These are phyloP conservation scores for Laticauda colubrina DNA, from an alignment of 2,113 vertebrate species.

Conservation along the genomic window DNA sequence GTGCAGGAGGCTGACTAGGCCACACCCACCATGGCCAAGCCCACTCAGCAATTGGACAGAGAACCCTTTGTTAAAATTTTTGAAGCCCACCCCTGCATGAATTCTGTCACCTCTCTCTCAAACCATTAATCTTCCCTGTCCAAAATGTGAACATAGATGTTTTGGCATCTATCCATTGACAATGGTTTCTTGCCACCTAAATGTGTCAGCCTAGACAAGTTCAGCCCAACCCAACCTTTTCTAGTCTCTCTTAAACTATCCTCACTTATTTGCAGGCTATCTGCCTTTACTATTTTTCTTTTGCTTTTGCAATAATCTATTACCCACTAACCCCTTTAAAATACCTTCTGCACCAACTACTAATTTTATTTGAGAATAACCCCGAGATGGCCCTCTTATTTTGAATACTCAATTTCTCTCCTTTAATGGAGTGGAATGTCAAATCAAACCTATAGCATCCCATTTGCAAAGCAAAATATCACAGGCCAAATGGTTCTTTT, in stretches of 20 bases:
- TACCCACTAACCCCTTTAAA: background rate
- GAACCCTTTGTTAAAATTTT: too few species aligned
- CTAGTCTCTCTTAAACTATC: background rate
- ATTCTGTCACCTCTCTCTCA: background rate
- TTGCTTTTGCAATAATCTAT: background rate
- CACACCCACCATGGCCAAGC: too few species aligned
- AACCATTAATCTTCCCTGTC: background rate
- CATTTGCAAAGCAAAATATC: slow-evolving; percentile 40
- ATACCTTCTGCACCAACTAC: background rate
- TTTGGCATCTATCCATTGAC: background rate
- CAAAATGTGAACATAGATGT: background rate
- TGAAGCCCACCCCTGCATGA: background rate
- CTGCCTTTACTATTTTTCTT: background rate
- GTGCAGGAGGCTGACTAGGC: too few species aligned
- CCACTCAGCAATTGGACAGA: too few species aligned
- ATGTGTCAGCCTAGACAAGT: background rate
- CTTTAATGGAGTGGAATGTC: slow-evolving; percentile 21
- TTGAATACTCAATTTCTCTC: slow-evolving; percentile 16
- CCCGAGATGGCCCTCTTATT: slow-evolving; percentile 23
- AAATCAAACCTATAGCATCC: slow-evolving; percentile 29
- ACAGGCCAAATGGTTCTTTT: slow-evolving; percentile 38
- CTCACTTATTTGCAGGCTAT: background rate
- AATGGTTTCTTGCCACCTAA: background rate
- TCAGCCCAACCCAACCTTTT: background rate
- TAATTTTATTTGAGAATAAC: slow-evolving; percentile 13